phyloP scores from a whole-genome alignment of 2,797 vertebrate genomes.

The Anguilla obscura region DNA sequence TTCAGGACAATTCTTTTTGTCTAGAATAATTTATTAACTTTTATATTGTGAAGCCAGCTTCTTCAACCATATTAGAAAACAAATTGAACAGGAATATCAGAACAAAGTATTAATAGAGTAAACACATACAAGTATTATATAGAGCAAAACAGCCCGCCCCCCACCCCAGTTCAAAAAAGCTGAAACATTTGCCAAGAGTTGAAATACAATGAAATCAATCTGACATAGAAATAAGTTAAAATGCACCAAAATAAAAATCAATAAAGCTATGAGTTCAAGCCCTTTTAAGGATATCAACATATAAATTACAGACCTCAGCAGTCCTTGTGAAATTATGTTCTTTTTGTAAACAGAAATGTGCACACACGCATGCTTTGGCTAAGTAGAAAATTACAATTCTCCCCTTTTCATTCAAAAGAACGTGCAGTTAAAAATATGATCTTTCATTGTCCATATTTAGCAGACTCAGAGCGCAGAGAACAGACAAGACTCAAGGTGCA shows the following conservation, averaged over 20 bases:
- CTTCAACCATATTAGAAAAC: slow-evolving; percentile 55
- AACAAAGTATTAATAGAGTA: slow-evolving; percentile 32
- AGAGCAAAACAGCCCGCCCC: slow-evolving; percentile 36
- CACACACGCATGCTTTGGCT: not conserved
- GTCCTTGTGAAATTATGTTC: not conserved
- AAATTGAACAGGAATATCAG: slow-evolving; percentile 24
- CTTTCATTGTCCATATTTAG: not conserved
- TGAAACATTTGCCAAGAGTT: slow-evolving; percentile 13
- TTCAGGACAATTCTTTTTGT: slow-evolving; percentile 50
- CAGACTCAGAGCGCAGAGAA: not conserved
- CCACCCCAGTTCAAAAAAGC: not conserved
- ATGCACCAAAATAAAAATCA: not conserved
- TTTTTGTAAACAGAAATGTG: not conserved
- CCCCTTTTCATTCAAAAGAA: not conserved
- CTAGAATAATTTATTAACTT: slow-evolving; percentile 44
- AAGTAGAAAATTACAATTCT: not conserved
- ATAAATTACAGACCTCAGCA: not conserved
- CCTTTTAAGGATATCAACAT: slow-evolving; percentile 23
- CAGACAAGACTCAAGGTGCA: not conserved
- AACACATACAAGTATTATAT: slow-evolving; percentile 35
- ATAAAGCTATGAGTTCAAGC: slow-evolving; percentile 26
- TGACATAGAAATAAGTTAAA: slow-evolving; percentile 25
- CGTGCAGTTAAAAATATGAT: slow-evolving; percentile 5
- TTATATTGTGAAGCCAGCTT: slow-evolving; percentile 67
- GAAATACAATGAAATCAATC: slow-evolving; percentile 14